Percentiles rank a stretch among this genome's conserved stretches.
Conservation (phyloP, 2,113 vertebrate genomes). For the Neolamprologus sp. region DNA sequence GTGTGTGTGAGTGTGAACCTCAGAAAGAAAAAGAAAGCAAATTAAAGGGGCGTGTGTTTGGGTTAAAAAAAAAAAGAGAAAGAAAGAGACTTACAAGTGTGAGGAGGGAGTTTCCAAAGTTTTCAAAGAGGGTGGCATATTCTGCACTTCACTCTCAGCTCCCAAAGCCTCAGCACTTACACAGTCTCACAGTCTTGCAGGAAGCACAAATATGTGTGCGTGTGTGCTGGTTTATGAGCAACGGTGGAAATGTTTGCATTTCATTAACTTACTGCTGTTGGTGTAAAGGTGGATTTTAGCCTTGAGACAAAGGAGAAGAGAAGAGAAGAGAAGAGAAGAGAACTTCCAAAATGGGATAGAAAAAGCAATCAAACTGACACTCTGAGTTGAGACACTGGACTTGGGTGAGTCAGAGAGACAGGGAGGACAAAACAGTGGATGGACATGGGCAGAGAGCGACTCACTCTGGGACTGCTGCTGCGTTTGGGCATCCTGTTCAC, state of each 20-base stretch:
- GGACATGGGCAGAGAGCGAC: conserved; percentile 47
- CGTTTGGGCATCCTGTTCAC: conserved; percentile 46
- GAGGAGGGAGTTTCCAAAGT: conserved; percentile 55
- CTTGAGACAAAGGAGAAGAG: background rate
- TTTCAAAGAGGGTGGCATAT: conserved; percentile 33
- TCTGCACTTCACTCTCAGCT: background rate
- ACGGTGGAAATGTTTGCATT: background rate
- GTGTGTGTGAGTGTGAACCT: background rate
- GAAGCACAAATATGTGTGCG: background rate
- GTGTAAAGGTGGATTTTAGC: conserved; percentile 1
- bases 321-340: background rate
- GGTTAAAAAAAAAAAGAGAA: background rate
- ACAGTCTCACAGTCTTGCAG: background rate
- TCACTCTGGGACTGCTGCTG: conserved; percentile 39
- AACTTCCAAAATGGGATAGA: conserved; percentile 23
- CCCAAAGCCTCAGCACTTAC: background rate
- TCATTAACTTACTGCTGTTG: background rate
- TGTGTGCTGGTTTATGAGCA: background rate
- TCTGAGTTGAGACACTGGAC: background rate
- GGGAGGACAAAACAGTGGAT: background rate
- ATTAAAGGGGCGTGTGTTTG: conserved; percentile 37
- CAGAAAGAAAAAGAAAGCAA: conserved; percentile 20
- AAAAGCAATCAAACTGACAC: background rate
- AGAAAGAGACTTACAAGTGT: conserved; percentile 1
- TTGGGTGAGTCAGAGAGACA: background rate